Percentiles rank a stretch among this genome's conserved stretches.
Conservation (phyloP, 2,888 invertebrate species). For the Trichogramma dendrolimi region DNA sequence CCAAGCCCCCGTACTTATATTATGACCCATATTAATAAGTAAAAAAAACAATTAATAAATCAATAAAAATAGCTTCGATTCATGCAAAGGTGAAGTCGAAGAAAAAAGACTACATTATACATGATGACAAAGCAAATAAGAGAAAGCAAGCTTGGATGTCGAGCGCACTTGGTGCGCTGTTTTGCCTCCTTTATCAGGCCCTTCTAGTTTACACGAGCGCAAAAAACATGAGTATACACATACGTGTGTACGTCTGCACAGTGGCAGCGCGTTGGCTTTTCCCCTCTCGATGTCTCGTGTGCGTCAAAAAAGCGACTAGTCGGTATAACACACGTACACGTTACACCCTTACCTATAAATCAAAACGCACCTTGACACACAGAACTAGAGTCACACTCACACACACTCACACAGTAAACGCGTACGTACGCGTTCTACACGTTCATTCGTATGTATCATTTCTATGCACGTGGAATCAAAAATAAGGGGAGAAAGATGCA, state of each 20-base stretch:
- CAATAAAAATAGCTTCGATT: conserved; percentile 19
- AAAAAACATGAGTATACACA: not conserved
- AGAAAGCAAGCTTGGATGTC: conserved; percentile 25
- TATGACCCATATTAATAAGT: conserved; percentile 28
- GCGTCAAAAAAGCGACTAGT: conserved; percentile 5
- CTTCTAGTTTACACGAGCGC: conserved; percentile 10
- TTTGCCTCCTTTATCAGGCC: conserved; percentile 19
- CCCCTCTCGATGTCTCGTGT: conserved; percentile 12
- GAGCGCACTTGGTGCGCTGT: conserved; percentile 15
- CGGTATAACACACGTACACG: conserved; percentile 2
- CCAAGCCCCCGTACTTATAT: conserved; percentile 50
- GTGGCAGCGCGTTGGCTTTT: conserved; percentile 9
- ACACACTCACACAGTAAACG: not conserved
- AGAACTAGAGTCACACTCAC: not conserved
- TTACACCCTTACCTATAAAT: conserved; percentile 19
- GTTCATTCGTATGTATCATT: too few species aligned
- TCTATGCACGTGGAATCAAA: too few species aligned
- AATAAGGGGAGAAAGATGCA: too few species aligned
- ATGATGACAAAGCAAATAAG: conserved; percentile 21
- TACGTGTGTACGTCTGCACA: conserved; percentile 1
- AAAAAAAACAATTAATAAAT: conserved; percentile 25
- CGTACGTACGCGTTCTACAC: too few species aligned
- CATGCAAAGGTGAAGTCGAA: conserved; percentile 5
- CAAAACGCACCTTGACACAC: conserved; percentile 22
- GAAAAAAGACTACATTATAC: conserved; percentile 16